A percentile compares a stretch with the other conserved stretches of the same genome.
These are phyloP conservation scores for Nudaria mundana DNA, from an alignment of 2,888 invertebrate species.

Conservation along the genomic window DNA sequence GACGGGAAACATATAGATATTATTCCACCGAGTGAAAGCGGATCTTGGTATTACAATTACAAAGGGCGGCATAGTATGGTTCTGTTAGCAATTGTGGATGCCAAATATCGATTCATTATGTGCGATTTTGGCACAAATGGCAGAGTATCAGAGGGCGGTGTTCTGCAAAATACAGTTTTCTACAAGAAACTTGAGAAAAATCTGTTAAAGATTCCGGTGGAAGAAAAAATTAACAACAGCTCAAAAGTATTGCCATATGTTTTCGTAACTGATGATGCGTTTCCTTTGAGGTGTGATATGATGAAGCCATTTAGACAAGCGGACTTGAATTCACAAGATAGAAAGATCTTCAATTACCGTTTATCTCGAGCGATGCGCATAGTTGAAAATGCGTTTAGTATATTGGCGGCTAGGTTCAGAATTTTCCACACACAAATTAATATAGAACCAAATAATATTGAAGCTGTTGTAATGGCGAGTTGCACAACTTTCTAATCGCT, in stretches of 20 bases:
- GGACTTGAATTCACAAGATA: neutral
- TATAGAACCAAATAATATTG: neutral
- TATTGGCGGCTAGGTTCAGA: neutral
- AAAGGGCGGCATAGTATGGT: neutral
- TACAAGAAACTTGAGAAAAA: neutral
- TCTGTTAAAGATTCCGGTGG: neutral
- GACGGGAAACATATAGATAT: neutral
- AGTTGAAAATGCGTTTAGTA: neutral
- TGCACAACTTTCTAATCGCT: neutral
- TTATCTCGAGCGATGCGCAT: neutral
- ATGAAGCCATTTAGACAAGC: neutral
- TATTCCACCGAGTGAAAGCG: neutral
- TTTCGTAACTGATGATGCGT: neutral
- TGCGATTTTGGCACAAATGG: neutral
- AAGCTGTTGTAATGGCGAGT: neutral
- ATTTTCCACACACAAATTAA: neutral
- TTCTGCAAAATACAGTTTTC: neutral
- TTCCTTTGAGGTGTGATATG: neutral
- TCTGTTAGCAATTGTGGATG: neutral
- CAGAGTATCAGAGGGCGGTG: neutral
- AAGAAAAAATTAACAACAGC: neutral
- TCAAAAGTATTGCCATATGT: neutral
- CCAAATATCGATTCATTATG: neutral
- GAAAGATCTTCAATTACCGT: neutral
- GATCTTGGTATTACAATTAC: neutral